phyloP scores from a whole-genome alignment of 2,888 invertebrate genomes.

The Spisula subtruncata region DNA sequence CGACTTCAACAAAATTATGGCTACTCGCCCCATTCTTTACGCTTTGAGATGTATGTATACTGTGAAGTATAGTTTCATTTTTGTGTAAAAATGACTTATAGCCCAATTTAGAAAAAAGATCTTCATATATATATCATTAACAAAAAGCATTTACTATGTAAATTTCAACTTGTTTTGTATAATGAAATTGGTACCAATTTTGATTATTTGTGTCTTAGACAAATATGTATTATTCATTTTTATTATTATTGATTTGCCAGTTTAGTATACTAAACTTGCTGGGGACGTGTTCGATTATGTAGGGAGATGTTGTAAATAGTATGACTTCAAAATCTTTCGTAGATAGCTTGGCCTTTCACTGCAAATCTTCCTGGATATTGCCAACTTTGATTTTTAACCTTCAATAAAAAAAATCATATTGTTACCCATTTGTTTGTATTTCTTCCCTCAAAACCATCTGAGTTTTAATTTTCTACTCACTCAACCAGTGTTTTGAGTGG shows the following conservation, averaged over 20 bases:
- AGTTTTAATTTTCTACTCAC: not conserved
- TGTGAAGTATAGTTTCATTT: slow-evolving; percentile 49
- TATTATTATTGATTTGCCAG: slow-evolving; percentile 44
- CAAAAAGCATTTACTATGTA: slow-evolving; percentile 67
- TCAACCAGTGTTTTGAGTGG: slow-evolving; percentile 1
- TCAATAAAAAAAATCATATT: slow-evolving; percentile 76
- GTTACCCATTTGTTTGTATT: slow-evolving; percentile 62
- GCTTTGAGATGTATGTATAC: slow-evolving; percentile 33
- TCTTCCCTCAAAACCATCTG: not conserved
- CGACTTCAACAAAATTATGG: slow-evolving; percentile 38
- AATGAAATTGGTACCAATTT: slow-evolving; percentile 69
- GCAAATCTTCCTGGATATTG: slow-evolving; percentile 79
- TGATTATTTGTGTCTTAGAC: slow-evolving; percentile 64
- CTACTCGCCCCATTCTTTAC: slow-evolving; percentile 29
- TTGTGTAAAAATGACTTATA: slow-evolving; percentile 68
- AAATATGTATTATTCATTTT: slow-evolving; percentile 45
- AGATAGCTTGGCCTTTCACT: slow-evolving; percentile 72
- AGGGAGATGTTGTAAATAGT: slow-evolving; percentile 65
- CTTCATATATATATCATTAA: slow-evolving; percentile 59
- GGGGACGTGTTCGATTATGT: slow-evolving; percentile 43
- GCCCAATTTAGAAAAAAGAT: slow-evolving; percentile 62
- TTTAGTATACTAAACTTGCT: slow-evolving; percentile 58
- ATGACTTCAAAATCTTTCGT: slow-evolving; percentile 52
- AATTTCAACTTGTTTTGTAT: slow-evolving; percentile 65
- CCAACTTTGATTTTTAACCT: slow-evolving; percentile 80